These are phyloP conservation scores for Meteorus colon DNA, from an alignment of 2,888 invertebrate genomes.

Conservation along the genomic window DNA sequence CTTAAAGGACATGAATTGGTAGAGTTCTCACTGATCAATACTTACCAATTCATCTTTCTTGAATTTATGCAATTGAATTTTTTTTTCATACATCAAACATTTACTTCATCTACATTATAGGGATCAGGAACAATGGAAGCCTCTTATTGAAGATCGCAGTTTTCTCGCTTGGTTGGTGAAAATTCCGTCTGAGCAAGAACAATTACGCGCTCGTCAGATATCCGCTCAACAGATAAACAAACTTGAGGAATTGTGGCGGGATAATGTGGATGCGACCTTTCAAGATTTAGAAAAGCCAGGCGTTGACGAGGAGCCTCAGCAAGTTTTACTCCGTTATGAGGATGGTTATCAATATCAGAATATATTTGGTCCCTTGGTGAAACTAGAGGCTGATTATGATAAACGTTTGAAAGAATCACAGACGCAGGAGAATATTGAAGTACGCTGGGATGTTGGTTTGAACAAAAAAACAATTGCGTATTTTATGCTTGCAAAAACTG, in stretches of 20 bases:
- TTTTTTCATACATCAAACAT: not conserved
- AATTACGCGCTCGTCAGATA: conserved; percentile 95
- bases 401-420: conserved; percentile 98
- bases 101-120: conserved; percentile 58
- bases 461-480: conserved; percentile 99
- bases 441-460: conserved; percentile 98
- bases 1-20: conserved; percentile 98
- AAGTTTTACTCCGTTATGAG: conserved; percentile 86
- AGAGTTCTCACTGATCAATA: conserved; percentile 47
- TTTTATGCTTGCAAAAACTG: conserved; percentile 97
- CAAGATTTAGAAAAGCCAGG: conserved; percentile 99
- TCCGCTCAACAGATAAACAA: conserved; percentile 98
- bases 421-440: conserved; percentile 98
- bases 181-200: conserved; percentile 97
- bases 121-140: conserved; percentile 99
- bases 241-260: conserved; percentile 98
- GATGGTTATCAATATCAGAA: conserved; percentile 99
- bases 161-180: conserved; percentile 98
- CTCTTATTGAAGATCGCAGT: conserved; percentile 95
- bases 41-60: not conserved
- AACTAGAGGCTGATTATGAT: conserved; percentile 98
- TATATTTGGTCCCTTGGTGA: conserved; percentile 97
- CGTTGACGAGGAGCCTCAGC: conserved; percentile 97
- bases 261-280: conserved; percentile 97
- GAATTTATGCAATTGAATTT: not conserved